Percentiles rank a stretch among this genome's conserved stretches.
Conservation (phyloP, 2,888 invertebrate genomes). For the Nineta flava region DNA sequence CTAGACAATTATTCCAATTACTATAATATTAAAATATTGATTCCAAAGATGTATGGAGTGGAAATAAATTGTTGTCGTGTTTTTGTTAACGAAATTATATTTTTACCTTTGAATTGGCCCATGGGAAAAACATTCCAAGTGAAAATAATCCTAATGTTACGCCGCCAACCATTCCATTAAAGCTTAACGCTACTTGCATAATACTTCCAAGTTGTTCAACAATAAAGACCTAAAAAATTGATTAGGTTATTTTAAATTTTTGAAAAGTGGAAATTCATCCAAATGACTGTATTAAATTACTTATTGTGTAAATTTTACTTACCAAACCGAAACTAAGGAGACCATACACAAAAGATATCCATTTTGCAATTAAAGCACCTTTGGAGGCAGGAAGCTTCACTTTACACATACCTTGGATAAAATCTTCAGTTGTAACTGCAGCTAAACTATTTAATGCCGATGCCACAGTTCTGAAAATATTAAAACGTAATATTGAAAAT, state of each 20-base stretch:
- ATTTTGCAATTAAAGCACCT: conserved; percentile 57
- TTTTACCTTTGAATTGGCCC: conserved; percentile 62
- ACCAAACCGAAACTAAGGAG: conserved; percentile 42
- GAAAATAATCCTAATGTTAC: conserved; percentile 76
- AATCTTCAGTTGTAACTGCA: conserved; percentile 80
- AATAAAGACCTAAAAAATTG: conserved; percentile 50
- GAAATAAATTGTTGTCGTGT: neutral
- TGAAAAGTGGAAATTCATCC: neutral
- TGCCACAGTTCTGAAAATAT: conserved; percentile 66
- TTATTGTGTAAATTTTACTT: conserved; percentile 9
- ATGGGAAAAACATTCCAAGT: conserved; percentile 77
- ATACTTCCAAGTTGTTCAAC: conserved; percentile 79
- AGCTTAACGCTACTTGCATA: conserved; percentile 72
- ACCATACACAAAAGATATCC: conserved; percentile 55
- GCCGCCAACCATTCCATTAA: conserved; percentile 81
- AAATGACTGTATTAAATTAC: neutral
- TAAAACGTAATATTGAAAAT: neutral
- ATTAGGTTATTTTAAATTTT: neutral
- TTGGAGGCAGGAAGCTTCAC: conserved; percentile 54
- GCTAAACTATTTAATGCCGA: conserved; percentile 88
- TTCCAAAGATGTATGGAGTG: too few species aligned
- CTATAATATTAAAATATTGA: too few species aligned
- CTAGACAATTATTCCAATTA: too few species aligned
- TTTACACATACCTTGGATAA: conserved; percentile 55
- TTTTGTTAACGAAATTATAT: neutral